Evolutionary conservation across 2,797 vertebrate genomes (phyloP), one percentile per base, ranked within the genome.

Genomic region (Cyprinella venusta): DNA sequence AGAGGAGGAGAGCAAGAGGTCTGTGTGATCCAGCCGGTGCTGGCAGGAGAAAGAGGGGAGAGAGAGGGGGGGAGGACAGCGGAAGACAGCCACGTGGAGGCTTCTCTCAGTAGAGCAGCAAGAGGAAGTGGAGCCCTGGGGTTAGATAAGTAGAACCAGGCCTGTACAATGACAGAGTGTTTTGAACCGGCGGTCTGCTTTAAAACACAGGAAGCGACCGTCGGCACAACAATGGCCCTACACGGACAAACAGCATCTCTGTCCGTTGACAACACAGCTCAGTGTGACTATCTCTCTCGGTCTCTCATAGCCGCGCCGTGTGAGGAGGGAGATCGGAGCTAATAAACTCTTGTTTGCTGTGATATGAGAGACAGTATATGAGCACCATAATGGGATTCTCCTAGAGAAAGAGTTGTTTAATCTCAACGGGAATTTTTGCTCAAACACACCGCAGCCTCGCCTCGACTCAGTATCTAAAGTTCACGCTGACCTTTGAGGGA

Each of bases 141-240:
- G 80, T 80, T 91, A 93, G 91, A 93, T 95, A 94, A 95, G 93
- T 90, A 91, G 92, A 95, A 92, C 81, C 94, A 95, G 92, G 93
- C 91, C 85, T 77, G 91, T 76, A 84, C 81, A 69, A 92, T 90
- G 86, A 90, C 89, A 91, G 88, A 85, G 90, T 83, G 86, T 88
- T 90, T 90, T 91, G 92, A 90, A 90, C 88, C 85, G 82, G 84
- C 89, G 78, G 48, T 54, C 36, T 71, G 83, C 92, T 92, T 93
- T 88, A 91, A 94, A 94, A 90, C 89, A 86, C 92, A 91, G 84
- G 88, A 90, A 91, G 87, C 87, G 88, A 90, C 4, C 21, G 79
- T 81, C 76, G 83, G 71, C 26, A 2, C 42, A 79, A 91, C 89
- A 90, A 90, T 88, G 85, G 82, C 79, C 84, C 88, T 86, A 26